Evolutionary conservation across 2,113 vertebrate species (phyloP).

Genomic region (Morone saxatilis): DNA sequence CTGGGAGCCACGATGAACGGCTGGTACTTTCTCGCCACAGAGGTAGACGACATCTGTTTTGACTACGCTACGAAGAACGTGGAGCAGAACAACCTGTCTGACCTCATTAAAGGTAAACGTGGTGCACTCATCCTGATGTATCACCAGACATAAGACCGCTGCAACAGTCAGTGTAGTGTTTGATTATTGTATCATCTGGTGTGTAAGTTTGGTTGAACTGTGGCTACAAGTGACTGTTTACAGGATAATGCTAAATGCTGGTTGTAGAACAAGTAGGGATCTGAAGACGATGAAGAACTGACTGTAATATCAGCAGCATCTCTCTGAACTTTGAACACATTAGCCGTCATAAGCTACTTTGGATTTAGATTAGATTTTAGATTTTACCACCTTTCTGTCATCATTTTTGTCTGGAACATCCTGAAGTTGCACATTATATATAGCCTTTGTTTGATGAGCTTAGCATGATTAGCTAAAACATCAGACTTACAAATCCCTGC

Average conservation of each 20-base stretch:
- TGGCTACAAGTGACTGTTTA: not conserved
- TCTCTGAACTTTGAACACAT: not conserved
- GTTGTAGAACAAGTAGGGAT: not conserved
- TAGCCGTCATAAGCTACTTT: not conserved
- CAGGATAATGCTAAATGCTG: not conserved
- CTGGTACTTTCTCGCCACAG: constrained; percentile 98
- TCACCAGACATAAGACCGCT: not conserved
- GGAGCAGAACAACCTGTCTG: constrained; percentile 95
- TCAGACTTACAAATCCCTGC: not conserved
- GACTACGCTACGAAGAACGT: constrained; percentile 98
- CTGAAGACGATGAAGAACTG: not conserved
- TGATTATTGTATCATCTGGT: not conserved
- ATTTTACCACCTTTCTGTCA: not conserved
- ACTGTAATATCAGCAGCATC: not conserved
- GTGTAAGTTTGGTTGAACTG: not conserved
- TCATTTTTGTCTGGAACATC: not conserved
- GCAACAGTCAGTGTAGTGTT: not conserved
- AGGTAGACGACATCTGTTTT: constrained; percentile 99
- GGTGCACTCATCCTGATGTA: not conserved
- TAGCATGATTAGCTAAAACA: not conserved
- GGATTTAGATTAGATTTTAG: no score
- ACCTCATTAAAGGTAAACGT: constrained; percentile 94
- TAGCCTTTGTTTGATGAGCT: no score
- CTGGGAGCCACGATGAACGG: constrained; percentile 97
- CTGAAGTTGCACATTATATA: not conserved